Evolutionary conservation across 1,140 invertebrate species (phyloP).

Genomic region (Trichonephila clavata): DNA sequence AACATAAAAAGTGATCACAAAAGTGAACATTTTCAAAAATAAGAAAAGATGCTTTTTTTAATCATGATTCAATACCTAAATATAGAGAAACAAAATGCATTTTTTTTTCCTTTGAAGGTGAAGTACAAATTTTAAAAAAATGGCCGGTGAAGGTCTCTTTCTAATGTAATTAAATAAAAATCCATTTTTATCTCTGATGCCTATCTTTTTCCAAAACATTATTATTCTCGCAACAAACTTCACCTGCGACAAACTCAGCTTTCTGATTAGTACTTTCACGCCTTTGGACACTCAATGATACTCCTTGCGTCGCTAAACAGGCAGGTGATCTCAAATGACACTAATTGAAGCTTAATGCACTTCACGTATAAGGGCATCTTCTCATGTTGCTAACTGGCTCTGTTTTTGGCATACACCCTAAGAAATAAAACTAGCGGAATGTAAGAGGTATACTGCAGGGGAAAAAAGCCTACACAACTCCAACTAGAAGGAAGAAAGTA

Average conservation of each 20-base stretch:
- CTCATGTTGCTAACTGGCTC: background rate
- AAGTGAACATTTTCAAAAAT: no score
- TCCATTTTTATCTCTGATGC: background rate
- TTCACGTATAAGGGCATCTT: background rate
- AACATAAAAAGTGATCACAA: no score
- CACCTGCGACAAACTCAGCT: background rate
- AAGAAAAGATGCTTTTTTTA: no score
- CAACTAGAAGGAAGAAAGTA: background rate
- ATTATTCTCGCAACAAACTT: background rate
- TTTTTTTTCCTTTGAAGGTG: no score
- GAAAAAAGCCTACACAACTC: background rate
- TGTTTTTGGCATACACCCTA: background rate
- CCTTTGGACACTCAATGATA: constrained; percentile 11
- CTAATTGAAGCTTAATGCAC: constrained; percentile 15
- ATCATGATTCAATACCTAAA: no score
- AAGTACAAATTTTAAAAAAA: no score
- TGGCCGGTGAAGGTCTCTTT: no score
- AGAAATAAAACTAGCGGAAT: constrained; percentile 8
- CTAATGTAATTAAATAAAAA: background rate
- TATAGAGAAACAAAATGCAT: no score
- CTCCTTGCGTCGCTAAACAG: background rate
- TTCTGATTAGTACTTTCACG: constrained; percentile 22
- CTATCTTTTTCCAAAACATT: background rate
- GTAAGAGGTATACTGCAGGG: background rate
- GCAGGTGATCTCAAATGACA: constrained; percentile 13